Evolutionary conservation across 2,888 invertebrate species (phyloP).

Genomic region (Diachrysia chrysitis): DNA sequence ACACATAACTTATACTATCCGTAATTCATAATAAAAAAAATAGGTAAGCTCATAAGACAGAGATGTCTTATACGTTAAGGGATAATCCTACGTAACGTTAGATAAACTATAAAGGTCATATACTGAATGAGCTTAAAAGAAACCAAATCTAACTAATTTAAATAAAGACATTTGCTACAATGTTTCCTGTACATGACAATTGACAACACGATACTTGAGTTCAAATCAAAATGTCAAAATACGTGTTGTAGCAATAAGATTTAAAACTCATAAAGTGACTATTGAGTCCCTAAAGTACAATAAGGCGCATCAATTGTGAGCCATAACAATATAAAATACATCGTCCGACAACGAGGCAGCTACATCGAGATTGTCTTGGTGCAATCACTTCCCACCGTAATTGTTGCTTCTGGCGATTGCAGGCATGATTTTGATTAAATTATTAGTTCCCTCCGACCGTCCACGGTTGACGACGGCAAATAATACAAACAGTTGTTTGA

Average conservation of each 20-base stretch:
- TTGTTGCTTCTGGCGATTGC: slow-evolving; percentile 56
- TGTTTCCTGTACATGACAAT: slow-evolving; percentile 13
- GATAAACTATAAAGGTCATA: no score
- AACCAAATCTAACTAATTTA: neutral
- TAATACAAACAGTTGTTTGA: slow-evolving; percentile 63
- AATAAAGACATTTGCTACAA: neutral
- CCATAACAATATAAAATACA: slow-evolving; percentile 59
- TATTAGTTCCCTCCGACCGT: slow-evolving; percentile 65
- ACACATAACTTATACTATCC: neutral
- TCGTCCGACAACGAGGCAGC: slow-evolving; percentile 37
- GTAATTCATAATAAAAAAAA: neutral
- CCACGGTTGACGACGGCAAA: slow-evolving; percentile 43
- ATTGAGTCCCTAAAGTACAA: slow-evolving; percentile 54
- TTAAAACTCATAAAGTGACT: slow-evolving; percentile 50
- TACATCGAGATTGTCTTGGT: slow-evolving; percentile 54
- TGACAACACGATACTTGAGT: slow-evolving; percentile 20
- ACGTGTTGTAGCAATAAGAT: slow-evolving; percentile 45
- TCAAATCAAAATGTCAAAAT: slow-evolving; percentile 45
- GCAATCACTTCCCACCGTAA: slow-evolving; percentile 62
- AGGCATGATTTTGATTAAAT: slow-evolving; percentile 74
- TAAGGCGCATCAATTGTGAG: slow-evolving; percentile 58
- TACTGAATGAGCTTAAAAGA: no score
- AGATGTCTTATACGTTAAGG: no score
- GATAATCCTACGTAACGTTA: no score
- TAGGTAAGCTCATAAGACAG: no score